phyloP scores from a whole-genome alignment of 2,113 vertebrate species.

The Castor canadensis region DNA sequence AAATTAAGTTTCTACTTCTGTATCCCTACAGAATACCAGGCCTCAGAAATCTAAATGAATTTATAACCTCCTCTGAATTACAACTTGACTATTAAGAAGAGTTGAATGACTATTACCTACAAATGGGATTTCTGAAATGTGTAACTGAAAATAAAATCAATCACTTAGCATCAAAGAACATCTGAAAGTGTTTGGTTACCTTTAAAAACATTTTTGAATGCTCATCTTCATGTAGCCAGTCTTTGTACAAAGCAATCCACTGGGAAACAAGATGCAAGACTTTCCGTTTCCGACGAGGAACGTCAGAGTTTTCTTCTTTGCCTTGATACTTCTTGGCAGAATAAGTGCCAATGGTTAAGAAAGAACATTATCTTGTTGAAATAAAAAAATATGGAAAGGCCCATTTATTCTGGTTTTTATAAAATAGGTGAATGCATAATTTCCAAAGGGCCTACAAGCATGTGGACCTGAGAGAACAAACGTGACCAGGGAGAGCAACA shows the following conservation, averaged over 20 bases:
- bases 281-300: slow-evolving; percentile 93
- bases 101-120: not conserved
- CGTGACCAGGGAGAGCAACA: not conserved
- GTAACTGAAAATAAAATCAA: not conserved
- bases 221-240: slow-evolving; percentile 94
- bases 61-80: not conserved
- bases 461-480: not conserved
- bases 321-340: slow-evolving; percentile 91
- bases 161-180: not conserved
- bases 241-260: slow-evolving; percentile 93
- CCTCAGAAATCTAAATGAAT: not conserved
- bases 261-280: slow-evolving; percentile 95
- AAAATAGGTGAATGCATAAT: not conserved
- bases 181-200: slow-evolving; percentile 81
- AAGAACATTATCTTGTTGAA: slow-evolving; percentile 50
- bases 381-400: not conserved
- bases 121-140: not conserved
- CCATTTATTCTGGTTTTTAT: not conserved
- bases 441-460: not conserved
- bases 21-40: not conserved
- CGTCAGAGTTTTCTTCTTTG: slow-evolving; percentile 90
- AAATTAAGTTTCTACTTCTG: not conserved
- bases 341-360: slow-evolving; percentile 95
- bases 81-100: not conserved
- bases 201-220: slow-evolving; percentile 95